Percentiles rank a stretch among this genome's conserved stretches.
Evolutionary conservation across 2,113 vertebrate genomes (phyloP).

Genomic region (Epinephelus fuscoguttatus): DNA sequence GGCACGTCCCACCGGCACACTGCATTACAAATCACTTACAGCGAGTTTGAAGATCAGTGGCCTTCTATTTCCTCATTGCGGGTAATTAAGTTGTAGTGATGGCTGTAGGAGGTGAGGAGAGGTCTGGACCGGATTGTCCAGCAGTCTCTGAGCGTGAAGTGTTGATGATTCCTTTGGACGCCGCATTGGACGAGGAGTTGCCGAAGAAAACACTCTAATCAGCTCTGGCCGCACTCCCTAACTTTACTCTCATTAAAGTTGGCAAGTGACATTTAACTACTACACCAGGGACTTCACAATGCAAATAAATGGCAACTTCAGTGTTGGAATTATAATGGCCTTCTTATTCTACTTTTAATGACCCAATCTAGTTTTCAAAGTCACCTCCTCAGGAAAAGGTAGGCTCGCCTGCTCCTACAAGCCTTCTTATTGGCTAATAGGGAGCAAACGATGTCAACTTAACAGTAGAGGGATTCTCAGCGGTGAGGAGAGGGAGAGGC

Average conservation of each 20-base stretch:
- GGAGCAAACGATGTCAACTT: constrained; percentile 73
- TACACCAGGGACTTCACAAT: constrained; percentile 76
- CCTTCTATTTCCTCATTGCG: constrained; percentile 44
- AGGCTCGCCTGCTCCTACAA: constrained; percentile 54
- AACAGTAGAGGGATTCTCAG: constrained; percentile 55
- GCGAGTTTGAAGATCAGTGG: constrained; percentile 34
- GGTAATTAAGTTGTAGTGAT: constrained; percentile 51
- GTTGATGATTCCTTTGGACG: constrained; percentile 72
- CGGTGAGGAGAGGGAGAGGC: constrained; percentile 45
- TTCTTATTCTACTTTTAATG: constrained; percentile 83
- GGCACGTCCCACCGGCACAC: constrained; percentile 12
- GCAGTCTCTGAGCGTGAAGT: constrained; percentile 52
- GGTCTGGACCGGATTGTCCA: constrained; percentile 42
- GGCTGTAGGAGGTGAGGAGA: constrained; percentile 22
- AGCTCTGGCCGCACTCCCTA: constrained; percentile 68
- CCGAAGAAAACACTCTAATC: constrained; percentile 74
- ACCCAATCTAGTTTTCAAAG: constrained; percentile 83
- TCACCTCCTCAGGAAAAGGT: constrained; percentile 75
- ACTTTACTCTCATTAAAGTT: constrained; percentile 82
- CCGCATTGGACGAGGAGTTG: constrained; percentile 52
- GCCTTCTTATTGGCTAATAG: constrained; percentile 77
- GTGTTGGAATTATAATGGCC: constrained; percentile 80
- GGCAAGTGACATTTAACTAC: constrained; percentile 82
- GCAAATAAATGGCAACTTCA: constrained; percentile 83
- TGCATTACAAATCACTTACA: constrained; percentile 37